A percentile compares a stretch with the other conserved stretches of the same genome.
Evolutionary conservation across 1,140 invertebrate genomes (phyloP).

Genomic region (Popillia japonica): DNA sequence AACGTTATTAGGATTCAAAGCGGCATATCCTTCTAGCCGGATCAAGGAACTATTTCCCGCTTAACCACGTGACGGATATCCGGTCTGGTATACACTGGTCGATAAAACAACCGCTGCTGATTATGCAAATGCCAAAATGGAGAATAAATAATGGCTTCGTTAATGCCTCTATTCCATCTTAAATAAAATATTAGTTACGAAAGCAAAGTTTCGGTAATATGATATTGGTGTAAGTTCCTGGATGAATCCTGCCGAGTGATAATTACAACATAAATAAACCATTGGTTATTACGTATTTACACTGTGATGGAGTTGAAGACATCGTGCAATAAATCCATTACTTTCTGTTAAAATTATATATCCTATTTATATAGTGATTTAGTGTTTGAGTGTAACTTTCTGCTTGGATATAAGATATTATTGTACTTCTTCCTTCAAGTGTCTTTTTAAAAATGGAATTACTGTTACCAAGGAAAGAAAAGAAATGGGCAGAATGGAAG

Average conservation of each 20-base stretch:
- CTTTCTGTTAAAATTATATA: background rate
- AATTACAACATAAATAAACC: too few species aligned
- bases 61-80: conserved; percentile 28
- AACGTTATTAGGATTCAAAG: conserved; percentile 19
- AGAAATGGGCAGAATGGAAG: too few species aligned
- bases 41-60: conserved; percentile 27
- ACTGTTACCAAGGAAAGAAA: too few species aligned
- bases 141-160: conserved; percentile 18
- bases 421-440: too few species aligned
- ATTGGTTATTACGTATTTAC: background rate
- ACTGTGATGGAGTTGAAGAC: background rate
- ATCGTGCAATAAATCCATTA: background rate
- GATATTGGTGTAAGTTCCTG: background rate
- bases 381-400: too few species aligned
- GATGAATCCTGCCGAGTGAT: too few species aligned
- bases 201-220: background rate
- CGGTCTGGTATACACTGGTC: conserved; percentile 10
- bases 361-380: background rate
- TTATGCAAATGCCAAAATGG: conserved; percentile 7
- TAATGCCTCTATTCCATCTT: background rate
- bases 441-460: too few species aligned
- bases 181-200: conserved; percentile 6
- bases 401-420: too few species aligned
- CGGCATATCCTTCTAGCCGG: background rate
- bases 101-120: conserved; percentile 15